Percentiles rank a stretch among this genome's conserved stretches.
Conservation (phyloP, 2,113 vertebrate genomes). For the Ctenodactylus gundi region DNA sequence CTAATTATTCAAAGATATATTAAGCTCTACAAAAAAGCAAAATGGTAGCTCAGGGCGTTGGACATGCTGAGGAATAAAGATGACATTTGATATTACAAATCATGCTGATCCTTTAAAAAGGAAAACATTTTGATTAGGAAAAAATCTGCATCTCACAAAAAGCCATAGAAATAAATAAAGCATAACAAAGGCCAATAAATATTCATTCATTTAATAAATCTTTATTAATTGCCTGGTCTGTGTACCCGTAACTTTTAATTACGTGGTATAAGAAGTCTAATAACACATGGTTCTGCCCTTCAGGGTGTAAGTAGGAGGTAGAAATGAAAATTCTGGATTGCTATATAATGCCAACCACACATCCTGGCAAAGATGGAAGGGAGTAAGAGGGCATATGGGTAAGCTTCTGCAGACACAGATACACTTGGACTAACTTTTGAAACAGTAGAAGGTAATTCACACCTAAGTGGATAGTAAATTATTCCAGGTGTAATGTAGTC, state of each 20-base stretch:
- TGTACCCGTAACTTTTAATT: conserved; percentile 46
- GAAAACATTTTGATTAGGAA: conserved; percentile 22
- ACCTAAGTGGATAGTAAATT: background rate
- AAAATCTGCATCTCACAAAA: conserved; percentile 66
- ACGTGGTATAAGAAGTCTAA: background rate
- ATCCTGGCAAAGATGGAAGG: background rate
- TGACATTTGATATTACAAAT: conserved; percentile 43
- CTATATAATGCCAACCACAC: background rate
- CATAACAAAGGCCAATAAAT: conserved; percentile 50
- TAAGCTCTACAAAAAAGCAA: conserved; percentile 65
- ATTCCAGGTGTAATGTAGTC: background rate
- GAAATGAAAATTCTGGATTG: background rate
- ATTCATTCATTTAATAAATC: conserved; percentile 52
- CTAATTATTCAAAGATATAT: conserved; percentile 76
- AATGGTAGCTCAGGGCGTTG: conserved; percentile 57
- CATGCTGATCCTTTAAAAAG: conserved; percentile 56
- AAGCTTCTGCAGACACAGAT: background rate
- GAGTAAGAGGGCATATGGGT: rapidly evolving
- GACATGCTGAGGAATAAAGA: conserved; percentile 64
- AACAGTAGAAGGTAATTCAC: background rate
- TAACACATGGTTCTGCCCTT: background rate
- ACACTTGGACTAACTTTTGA: background rate
- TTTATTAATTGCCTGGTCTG: conserved; percentile 46
- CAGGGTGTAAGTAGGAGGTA: background rate
- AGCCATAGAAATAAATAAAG: conserved; percentile 15